These are phyloP conservation scores for Conomelus anceps DNA, from an alignment of 2,888 invertebrate species.

Conservation along the genomic window DNA sequence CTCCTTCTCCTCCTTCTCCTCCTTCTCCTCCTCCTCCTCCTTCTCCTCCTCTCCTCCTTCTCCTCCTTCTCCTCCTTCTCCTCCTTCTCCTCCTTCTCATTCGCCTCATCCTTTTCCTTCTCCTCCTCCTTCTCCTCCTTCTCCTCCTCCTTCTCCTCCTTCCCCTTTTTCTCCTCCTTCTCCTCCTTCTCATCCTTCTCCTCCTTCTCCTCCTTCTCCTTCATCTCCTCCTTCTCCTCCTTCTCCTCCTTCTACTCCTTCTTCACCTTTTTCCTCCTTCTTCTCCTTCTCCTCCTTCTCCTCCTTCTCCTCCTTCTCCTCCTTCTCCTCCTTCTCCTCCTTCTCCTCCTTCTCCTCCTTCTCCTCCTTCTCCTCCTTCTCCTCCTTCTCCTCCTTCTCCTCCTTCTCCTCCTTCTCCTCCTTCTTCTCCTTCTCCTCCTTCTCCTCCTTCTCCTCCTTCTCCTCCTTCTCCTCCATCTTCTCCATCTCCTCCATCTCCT, in stretches of 20 bases:
- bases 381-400: background rate
- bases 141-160: background rate
- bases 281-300: too few species aligned
- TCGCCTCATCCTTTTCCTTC: background rate
- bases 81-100: background rate
- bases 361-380: background rate
- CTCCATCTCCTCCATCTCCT: background rate
- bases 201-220: too few species aligned
- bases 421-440: background rate
- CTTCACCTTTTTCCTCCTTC: background rate
- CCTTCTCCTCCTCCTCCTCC: too few species aligned
- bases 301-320: too few species aligned
- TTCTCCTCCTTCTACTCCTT: background rate
- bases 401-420: background rate
- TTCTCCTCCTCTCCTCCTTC: background rate
- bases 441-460: background rate
- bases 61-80: background rate
- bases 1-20: background rate
- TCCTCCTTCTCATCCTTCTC: too few species aligned
- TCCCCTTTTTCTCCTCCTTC: too few species aligned
- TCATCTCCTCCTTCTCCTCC: background rate
- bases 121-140: background rate
- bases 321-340: too few species aligned
- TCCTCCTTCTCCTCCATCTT: background rate
- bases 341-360: background rate